Conservation (phyloP, 1,140 invertebrate species). For the Lepidurus couesii region DNA sequence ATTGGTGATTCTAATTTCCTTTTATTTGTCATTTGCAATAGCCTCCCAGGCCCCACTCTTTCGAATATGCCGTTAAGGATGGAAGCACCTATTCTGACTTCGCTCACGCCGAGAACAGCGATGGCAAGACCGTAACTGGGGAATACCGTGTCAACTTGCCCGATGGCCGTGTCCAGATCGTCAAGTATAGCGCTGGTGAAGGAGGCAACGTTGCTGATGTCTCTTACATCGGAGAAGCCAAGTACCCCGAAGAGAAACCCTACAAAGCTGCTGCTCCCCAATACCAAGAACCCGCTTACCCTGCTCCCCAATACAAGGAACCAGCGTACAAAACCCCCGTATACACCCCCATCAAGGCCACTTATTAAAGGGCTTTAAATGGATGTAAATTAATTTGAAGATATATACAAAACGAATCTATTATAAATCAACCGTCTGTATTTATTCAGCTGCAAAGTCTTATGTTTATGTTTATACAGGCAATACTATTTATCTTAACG, state of each 20-base stretch:
- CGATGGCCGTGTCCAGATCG: constrained; percentile 67
- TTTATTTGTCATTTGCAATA: constrained; percentile 42
- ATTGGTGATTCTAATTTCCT: background rate
- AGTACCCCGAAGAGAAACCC: constrained; percentile 51
- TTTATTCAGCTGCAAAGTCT: background rate
- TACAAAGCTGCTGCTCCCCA: constrained; percentile 27
- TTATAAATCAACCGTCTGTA: background rate
- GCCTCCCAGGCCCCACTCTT: constrained; percentile 62
- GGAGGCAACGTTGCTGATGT: constrained; percentile 72
- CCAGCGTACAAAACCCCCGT: too few species aligned
- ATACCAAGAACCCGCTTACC: background rate
- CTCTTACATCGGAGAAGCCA: constrained; percentile 63
- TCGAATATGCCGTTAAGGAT: constrained; percentile 66
- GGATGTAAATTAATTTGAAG: too few species aligned
- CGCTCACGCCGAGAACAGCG: constrained; percentile 60
- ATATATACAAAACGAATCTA: background rate
- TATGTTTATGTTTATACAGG: too few species aligned
- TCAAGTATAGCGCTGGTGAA: constrained; percentile 68
- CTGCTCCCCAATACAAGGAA: background rate
- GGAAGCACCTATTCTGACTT: constrained; percentile 61
- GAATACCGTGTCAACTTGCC: constrained; percentile 70
- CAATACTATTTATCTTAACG: too few species aligned
- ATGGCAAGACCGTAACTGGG: constrained; percentile 57
- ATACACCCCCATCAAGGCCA: background rate
- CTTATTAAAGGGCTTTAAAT: background rate